Base-by-base conservation (phyloP, 2,113 vertebrate genomes). In the Xerus inauris region DNA sequence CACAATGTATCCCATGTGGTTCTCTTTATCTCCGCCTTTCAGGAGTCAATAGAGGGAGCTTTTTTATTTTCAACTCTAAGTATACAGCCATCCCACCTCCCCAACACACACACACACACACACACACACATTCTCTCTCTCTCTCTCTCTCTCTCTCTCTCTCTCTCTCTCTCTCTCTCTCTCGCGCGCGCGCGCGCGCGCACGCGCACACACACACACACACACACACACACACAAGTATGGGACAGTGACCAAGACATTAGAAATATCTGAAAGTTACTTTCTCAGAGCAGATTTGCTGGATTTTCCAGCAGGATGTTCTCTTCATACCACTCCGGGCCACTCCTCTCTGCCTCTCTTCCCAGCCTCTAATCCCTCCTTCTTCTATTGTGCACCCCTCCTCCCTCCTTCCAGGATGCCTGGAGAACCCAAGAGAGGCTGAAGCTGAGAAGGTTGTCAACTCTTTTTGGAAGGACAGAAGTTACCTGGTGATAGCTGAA, bases 1-100 rank as follows among this genome's bases (percentile, higher is more conserved):
- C 90, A 89, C 90, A 97, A 95, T 95, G 97, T 76, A 30, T 94
- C 97, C 96, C 95, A 97, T 73, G 98, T 97, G 98, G 96, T 97
- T 97, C 96, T 96, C 98, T 98, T 98, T 98, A 97, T 97, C 97
- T 97, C 90, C 20, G 96, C 95, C 95, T 96, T 97, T 98, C 97
- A 97, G 97, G 93, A 97, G 98, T 98, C 98, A 98, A 98, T 98
- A 97, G 98, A 97, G 91, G 90, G 95, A 96, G 94, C 87, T 82
- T 98, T 97, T 95, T 98, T 87, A 97, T 97, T 97, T 98, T 97
- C 95, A 93, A 65, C 94, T 91, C 95, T 90, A 92, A 97, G 96
- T 95, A 83, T 95, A 98, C 94, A 93, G 76, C 96, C n/a, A 69
- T 57, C 82, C 83, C 79, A 90, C 49, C 26, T 84, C 65, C 67